Percentiles rank a stretch among this genome's conserved stretches.
phyloP scores from a whole-genome alignment of 2,888 invertebrate species.

The Stictocephala bisonia region DNA sequence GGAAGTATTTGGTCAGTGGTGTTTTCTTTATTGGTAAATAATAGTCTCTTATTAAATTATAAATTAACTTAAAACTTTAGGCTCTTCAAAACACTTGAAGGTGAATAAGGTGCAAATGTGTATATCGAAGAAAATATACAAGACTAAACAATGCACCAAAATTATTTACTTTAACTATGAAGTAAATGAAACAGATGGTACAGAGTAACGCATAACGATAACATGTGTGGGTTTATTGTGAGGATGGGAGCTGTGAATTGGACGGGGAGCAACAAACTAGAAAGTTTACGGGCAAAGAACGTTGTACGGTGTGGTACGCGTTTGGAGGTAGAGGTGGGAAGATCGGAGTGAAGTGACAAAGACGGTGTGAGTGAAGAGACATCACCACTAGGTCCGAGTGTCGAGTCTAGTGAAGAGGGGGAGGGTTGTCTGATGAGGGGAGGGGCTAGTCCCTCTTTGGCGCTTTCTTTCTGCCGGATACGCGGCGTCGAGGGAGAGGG shows the following conservation, averaged over 20 bases:
- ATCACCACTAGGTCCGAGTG: slow-evolving; percentile 5
- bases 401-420: neutral
- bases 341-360: slow-evolving; percentile 3
- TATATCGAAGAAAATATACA: too few relatives aligned
- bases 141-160: slow-evolving; percentile 30
- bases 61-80: too few relatives aligned
- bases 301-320: slow-evolving; percentile 22
- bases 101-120: too few relatives aligned
- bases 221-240: slow-evolving; percentile 36
- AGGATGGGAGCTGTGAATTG: slow-evolving; percentile 19
- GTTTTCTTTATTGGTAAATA: too few relatives aligned
- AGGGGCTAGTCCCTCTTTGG: slow-evolving; percentile 49
- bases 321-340: neutral
- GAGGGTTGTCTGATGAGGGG: slow-evolving; percentile 48
- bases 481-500: slow-evolving; percentile 52
- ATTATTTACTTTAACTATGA: slow-evolving; percentile 25
- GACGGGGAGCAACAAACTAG: slow-evolving; percentile 26
- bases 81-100: too few relatives aligned
- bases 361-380: slow-evolving; percentile 27
- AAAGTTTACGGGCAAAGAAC: slow-evolving; percentile 20
- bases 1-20: too few relatives aligned
- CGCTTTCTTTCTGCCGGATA: slow-evolving; percentile 50
- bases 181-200: slow-evolving; percentile 32
- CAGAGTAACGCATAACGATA: neutral
- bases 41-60: too few relatives aligned